These are phyloP conservation scores for Erpornis zantholeuca DNA, from an alignment of 2,113 vertebrate genomes.

Conservation along the genomic window DNA sequence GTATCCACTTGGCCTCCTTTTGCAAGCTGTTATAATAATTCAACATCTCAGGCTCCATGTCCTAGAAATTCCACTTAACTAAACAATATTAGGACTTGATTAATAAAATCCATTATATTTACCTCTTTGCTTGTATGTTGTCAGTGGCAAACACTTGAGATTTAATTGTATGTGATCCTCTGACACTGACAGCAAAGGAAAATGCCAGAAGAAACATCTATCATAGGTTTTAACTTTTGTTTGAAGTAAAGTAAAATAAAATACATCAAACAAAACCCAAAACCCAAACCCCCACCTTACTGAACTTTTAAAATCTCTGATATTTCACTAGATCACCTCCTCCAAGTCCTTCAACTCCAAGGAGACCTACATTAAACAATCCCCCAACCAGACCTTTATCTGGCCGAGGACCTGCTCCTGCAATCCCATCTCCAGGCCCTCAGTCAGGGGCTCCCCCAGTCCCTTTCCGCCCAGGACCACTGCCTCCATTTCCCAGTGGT, in stretches of 20 bases:
- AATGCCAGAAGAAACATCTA: not conserved
- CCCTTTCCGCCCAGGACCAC: slow-evolving; percentile 68
- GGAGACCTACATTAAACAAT: slow-evolving; percentile 66
- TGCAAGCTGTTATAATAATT: not conserved
- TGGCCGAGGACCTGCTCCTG: slow-evolving; percentile 75
- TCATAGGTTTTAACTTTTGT: not conserved
- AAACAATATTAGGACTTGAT: not conserved
- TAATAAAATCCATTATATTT: not conserved
- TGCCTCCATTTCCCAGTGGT: slow-evolving; percentile 72
- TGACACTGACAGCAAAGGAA: not conserved
- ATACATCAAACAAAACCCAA: not conserved
- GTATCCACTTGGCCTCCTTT: not conserved
- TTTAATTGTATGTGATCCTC: not conserved
- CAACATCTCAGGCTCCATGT: not conserved
- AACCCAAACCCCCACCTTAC: accelerated
- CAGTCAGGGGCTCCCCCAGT: slow-evolving; percentile 75
- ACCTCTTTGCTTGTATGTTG: not conserved
- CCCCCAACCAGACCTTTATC: slow-evolving; percentile 57
- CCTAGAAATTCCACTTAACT: not conserved
- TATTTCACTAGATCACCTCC: slow-evolving; percentile 81
- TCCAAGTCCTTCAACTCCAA: slow-evolving; percentile 80
- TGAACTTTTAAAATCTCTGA: not conserved
- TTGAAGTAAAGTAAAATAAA: not conserved
- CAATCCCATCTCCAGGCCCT: slow-evolving; percentile 68
- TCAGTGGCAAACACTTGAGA: not conserved